Evolutionary conservation across 2,797 vertebrate species (phyloP), one percentile per base, ranked within the genome.

Genomic region (Sebastes miniatus): DNA sequence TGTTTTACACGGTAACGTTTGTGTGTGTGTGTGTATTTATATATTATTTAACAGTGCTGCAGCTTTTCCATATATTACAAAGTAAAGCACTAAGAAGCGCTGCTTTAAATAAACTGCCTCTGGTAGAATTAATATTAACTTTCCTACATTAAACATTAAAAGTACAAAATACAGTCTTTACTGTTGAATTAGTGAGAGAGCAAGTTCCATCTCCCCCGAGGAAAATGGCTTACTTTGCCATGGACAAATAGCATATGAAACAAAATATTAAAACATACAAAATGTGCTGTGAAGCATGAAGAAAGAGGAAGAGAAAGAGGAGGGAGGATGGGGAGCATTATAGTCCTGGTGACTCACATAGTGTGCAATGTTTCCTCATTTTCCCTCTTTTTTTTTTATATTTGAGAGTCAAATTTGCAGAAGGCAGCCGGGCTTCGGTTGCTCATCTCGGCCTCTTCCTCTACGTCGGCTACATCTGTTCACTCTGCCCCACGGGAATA

Each of bases 401-500:
- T 89, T 91, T 80, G 79, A 79, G 76, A 89, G 83, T 87, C 58
- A 73, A 27, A 87, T 92, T 82, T 86, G 88, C 85, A 77, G 87
- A 75, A 89, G 66, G 52, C 84, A 85, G 85, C 74, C 71, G 3
- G 62, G 62, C 84, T 83, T 54, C 61, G 36, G 64, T 73, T 77
- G 80, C 73, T 85, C 85, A 69, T 88, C 69, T 88, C 83, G 18
- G 69, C 80, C 81, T 81, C 90, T 85, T 93, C 86, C 87, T 91
- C 87, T 36, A 47, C 39, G 73, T 73, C 63, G 56, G 64, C 70
- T 83, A 86, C 94, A 95, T 95, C 94, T 96, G 93, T 89, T 95
- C 87, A 1, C 76, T 87, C 61, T 87, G 89, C 93, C 94, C 92
- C 83, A 14, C 67, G 92, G 95, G 91, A 87, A 87, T 87, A 85